These are phyloP conservation scores for Dysidea cf. avara DNA, from an alignment of 37 sponge, comb jelly and placozoan genomes.

Conservation along the genomic window DNA sequence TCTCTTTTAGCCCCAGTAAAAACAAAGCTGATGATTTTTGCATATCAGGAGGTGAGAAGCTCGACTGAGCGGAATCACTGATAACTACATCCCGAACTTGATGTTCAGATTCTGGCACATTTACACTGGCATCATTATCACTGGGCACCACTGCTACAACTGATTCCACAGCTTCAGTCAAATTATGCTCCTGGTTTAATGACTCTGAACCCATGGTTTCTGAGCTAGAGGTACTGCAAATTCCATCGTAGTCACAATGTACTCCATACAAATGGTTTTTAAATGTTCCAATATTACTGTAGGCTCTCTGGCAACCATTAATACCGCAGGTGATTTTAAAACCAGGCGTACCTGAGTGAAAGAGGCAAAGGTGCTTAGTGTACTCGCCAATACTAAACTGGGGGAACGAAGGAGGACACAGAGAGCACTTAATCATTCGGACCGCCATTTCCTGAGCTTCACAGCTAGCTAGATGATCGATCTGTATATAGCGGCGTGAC, in stretches of 20 bases:
- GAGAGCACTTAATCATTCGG: neutral
- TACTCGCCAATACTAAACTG: neutral
- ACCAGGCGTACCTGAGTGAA: slow-evolving; percentile 21
- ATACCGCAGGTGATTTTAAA: slow-evolving; percentile 26
- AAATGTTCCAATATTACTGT: slow-evolving; percentile 13
- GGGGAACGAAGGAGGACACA: slow-evolving; percentile 1
- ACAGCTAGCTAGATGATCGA: too few relatives aligned
- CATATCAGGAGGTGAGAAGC: neutral
- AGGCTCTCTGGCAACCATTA: slow-evolving; percentile 20
- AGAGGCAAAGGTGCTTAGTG: slow-evolving; percentile 5
- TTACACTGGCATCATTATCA: neutral
- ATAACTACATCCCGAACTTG: neutral
- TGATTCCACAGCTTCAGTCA: too few relatives aligned
- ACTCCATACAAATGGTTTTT: slow-evolving; percentile 19
- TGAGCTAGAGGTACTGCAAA: too few relatives aligned
- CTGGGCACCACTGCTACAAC: neutral
- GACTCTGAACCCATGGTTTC: too few relatives aligned
- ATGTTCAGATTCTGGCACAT: too few relatives aligned
- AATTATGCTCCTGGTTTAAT: too few relatives aligned
- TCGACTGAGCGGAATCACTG: neutral
- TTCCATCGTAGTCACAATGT: slow-evolving; percentile 5
- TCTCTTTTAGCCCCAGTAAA: slow-evolving; percentile 15
- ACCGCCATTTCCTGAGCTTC: too few relatives aligned
- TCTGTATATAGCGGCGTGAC: too few relatives aligned
- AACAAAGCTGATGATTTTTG: slow-evolving; percentile 10